phyloP scores from a whole-genome alignment of 37 sponge, comb jelly and placozoan genomes.

The Agelas oroides region DNA sequence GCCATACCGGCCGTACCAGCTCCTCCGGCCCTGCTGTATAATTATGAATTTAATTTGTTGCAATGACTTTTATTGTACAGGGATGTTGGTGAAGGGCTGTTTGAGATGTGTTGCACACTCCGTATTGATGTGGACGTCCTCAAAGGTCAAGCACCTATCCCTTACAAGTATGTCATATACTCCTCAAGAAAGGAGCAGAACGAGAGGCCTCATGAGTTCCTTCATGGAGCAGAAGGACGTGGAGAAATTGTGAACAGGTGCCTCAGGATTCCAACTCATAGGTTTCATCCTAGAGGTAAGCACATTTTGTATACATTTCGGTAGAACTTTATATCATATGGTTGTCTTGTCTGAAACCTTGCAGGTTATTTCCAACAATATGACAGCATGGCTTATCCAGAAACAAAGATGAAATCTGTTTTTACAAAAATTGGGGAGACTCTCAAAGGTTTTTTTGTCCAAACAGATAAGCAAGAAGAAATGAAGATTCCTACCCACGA shows the following conservation, averaged over 20 bases:
- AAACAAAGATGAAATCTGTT: neutral
- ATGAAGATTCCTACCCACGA: neutral
- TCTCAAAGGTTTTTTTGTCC: neutral
- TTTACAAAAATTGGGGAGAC: neutral
- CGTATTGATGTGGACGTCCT: constrained; percentile 7
- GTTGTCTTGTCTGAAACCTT: neutral
- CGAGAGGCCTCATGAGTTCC: neutral
- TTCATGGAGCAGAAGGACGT: neutral
- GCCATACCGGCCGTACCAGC: too few relatives aligned
- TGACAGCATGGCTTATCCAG: constrained; percentile 58
- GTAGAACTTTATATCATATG: too few relatives aligned
- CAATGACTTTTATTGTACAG: too few relatives aligned
- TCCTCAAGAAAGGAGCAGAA: neutral
- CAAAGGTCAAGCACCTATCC: constrained; percentile 6
- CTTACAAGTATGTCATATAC: constrained; percentile 54
- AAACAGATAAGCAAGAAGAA: neutral
- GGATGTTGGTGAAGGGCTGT: neutral
- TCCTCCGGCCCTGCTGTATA: too few relatives aligned
- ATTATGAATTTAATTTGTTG: too few relatives aligned
- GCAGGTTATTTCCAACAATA: constrained; percentile 37
- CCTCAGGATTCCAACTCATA: constrained; percentile 1
- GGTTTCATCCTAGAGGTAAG: too few relatives aligned
- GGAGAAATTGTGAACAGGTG: constrained; percentile 8
- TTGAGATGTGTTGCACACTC: constrained; percentile 7
- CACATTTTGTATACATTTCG: too few relatives aligned